A percentile compares a stretch with the other conserved stretches of the same genome.
phyloP scores from a whole-genome alignment of 2,797 vertebrate species.

The Lagorchestes hirsutus region DNA sequence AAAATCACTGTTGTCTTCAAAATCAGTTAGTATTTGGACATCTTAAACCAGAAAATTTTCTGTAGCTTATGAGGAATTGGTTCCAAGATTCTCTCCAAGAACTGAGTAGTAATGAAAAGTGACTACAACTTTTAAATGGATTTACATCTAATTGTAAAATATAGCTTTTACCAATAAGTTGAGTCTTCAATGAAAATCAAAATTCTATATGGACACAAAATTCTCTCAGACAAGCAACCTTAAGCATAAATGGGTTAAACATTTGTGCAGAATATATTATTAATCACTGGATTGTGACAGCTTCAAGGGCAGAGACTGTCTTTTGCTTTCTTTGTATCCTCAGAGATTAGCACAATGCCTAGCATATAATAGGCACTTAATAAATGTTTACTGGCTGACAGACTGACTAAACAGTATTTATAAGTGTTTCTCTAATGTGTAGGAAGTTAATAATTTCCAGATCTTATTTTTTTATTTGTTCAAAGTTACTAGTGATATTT shows the following conservation, averaged over 20 bases:
- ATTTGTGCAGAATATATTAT: conserved; percentile 74
- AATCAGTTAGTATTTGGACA: not conserved
- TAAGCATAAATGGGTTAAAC: conserved; percentile 69
- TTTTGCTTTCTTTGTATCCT: not conserved
- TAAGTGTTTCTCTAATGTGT: conserved; percentile 82
- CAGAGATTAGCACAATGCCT: not conserved
- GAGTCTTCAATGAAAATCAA: conserved; percentile 32
- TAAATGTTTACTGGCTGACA: not conserved
- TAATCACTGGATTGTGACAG: not conserved
- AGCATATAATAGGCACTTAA: not conserved
- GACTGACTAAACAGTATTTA: conserved; percentile 76
- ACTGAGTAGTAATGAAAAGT: not conserved
- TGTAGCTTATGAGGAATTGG: not conserved
- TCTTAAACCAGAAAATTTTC: not conserved
- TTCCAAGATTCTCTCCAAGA: conserved; percentile 55
- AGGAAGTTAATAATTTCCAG: conserved; percentile 82
- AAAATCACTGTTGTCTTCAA: not conserved
- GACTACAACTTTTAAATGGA: conserved; percentile 14
- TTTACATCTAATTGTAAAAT: conserved; percentile 47
- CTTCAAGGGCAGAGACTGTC: not conserved
- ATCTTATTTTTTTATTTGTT: conserved; percentile 79
- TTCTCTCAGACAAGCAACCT: not conserved
- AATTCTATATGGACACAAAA: conserved; percentile 43
- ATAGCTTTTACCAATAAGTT: conserved; percentile 8
- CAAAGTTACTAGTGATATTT: conserved; percentile 80